A percentile compares a stretch with the other conserved stretches of the same genome.
phyloP scores from a whole-genome alignment of 1,140 invertebrate species.

The Bombus consobrinus region DNA sequence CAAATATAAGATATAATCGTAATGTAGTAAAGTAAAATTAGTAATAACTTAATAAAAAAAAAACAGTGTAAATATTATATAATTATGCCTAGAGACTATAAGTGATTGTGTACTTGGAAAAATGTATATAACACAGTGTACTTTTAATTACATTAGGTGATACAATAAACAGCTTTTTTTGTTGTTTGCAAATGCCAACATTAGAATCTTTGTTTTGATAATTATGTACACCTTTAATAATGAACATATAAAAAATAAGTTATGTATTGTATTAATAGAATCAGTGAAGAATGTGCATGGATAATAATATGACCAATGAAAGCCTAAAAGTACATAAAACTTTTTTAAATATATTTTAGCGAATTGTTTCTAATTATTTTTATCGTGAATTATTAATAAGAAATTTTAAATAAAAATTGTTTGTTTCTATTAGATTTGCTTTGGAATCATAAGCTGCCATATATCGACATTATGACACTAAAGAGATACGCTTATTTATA shows the following conservation, averaged over 20 bases:
- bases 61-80: slow-evolving; percentile 75
- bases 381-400: slow-evolving; percentile 31
- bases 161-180: slow-evolving; percentile 83
- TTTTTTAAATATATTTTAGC: slow-evolving; percentile 19
- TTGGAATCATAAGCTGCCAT: slow-evolving; percentile 3
- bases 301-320: slow-evolving; percentile 15
- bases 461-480: slow-evolving; percentile 41
- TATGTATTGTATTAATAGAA: slow-evolving; percentile 35
- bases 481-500: slow-evolving; percentile 43
- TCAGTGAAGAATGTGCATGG: slow-evolving; percentile 18
- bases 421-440: slow-evolving; percentile 16
- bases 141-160: slow-evolving; percentile 82
- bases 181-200: slow-evolving; percentile 81
- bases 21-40: slow-evolving; percentile 75
- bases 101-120: slow-evolving; percentile 82
- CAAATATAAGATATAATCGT: slow-evolving; percentile 72
- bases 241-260: slow-evolving; percentile 28
- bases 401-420: slow-evolving; percentile 46
- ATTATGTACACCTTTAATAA: slow-evolving; percentile 35
- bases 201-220: slow-evolving; percentile 54
- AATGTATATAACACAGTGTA: slow-evolving; percentile 83
- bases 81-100: slow-evolving; percentile 81
- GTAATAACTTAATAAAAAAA: slow-evolving; percentile 76
- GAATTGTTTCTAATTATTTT: slow-evolving; percentile 41
- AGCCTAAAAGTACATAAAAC: slow-evolving; percentile 13